phyloP scores from a whole-genome alignment of 2,113 vertebrate genomes.

The Syngnathus scovelli region DNA sequence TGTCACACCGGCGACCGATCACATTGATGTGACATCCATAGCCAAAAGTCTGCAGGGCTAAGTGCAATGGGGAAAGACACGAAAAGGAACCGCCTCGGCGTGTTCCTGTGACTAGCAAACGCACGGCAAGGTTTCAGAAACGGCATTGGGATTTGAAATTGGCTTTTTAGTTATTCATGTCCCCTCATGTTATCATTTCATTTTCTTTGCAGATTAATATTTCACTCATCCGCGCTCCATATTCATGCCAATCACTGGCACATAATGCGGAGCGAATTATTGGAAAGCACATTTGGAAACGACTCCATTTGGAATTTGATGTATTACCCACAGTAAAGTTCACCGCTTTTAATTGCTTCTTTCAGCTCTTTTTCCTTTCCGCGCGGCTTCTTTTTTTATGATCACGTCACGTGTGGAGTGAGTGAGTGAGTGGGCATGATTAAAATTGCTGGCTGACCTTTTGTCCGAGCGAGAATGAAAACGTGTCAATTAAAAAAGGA shows the following conservation, averaged over 20 bases:
- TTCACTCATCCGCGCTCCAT: slow-evolving; percentile 1
- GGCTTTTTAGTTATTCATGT: background rate
- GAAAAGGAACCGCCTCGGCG: no score
- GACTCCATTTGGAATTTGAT: slow-evolving; percentile 1
- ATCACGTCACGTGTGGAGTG: background rate
- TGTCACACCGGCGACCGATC: background rate
- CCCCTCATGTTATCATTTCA: slow-evolving; percentile 1
- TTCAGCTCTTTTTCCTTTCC: background rate
- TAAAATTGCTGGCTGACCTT: background rate
- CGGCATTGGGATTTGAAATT: background rate
- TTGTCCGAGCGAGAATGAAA: background rate
- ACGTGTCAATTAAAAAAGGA: background rate
- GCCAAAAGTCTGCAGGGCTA: background rate
- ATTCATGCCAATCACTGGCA: background rate
- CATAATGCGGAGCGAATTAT: background rate
- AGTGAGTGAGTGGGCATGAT: background rate
- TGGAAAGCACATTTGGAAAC: slow-evolving; percentile 1
- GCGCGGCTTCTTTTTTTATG: background rate
- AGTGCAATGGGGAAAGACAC: background rate
- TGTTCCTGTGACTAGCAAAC: background rate
- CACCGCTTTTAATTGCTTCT: background rate
- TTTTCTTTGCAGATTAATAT: slow-evolving; percentile 2
- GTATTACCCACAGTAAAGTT: slow-evolving; percentile 1
- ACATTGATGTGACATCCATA: background rate
- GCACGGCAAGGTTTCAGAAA: background rate